These are phyloP conservation scores for Ernsta delagoae DNA, from an alignment of 2,888 invertebrate species.

Conservation along the genomic window DNA sequence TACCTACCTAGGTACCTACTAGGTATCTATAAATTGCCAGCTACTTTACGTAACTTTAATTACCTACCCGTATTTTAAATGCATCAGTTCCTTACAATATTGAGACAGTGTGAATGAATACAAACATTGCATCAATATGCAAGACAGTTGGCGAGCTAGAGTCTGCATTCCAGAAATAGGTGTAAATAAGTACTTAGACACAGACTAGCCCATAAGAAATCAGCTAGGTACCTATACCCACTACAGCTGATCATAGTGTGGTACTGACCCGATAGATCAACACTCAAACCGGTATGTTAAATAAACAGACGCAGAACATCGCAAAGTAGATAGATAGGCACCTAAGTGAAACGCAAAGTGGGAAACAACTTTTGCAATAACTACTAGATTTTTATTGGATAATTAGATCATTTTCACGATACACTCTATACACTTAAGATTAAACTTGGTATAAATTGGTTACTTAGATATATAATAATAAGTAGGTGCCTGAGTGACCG, in stretches of 20 bases:
- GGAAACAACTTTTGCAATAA: background rate
- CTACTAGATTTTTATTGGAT: too few relatives aligned
- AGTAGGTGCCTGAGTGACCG: too few relatives aligned
- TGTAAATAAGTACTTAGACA: constrained; percentile 12
- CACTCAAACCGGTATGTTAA: constrained; percentile 24
- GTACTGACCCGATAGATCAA: constrained; percentile 13
- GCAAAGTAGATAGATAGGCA: background rate
- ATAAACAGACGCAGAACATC: constrained; percentile 7
- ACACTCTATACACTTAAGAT: too few relatives aligned
- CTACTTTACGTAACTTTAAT: background rate
- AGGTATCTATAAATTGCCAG: too few relatives aligned
- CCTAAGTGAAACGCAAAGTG: background rate
- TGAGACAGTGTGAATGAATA: constrained; percentile 22
- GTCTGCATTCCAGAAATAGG: constrained; percentile 26
- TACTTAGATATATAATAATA: too few relatives aligned
- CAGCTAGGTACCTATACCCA: too few relatives aligned
- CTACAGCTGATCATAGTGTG: constrained; percentile 17
- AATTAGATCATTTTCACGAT: too few relatives aligned
- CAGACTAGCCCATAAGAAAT: constrained; percentile 26
- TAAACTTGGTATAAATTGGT: too few relatives aligned
- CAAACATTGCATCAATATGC: constrained; percentile 33
- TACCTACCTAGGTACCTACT: too few relatives aligned
- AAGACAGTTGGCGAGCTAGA: constrained; percentile 19
- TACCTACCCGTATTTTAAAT: constrained; percentile 1
- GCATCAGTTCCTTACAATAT: constrained; percentile 14